These are phyloP conservation scores for Zaprionus vittiger DNA, from an alignment of 1,140 invertebrate species.

Conservation along the genomic window DNA sequence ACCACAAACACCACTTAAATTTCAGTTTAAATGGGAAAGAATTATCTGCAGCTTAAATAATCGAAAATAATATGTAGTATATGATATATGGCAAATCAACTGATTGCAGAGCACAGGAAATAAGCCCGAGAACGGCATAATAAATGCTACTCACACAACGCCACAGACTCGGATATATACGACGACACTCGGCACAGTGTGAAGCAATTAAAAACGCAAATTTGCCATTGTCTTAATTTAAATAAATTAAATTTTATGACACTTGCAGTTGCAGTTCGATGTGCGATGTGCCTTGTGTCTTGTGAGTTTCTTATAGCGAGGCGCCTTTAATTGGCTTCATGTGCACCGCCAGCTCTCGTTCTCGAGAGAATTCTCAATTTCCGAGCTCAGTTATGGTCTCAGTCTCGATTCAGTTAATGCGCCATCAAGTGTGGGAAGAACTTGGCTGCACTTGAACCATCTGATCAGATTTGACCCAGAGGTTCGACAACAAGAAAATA, in stretches of 20 bases:
- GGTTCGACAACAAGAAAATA: constrained; percentile 50
- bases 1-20: background rate
- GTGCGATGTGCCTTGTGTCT: constrained; percentile 12
- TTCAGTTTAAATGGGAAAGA: background rate
- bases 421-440: constrained; percentile 32
- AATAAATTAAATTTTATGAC: constrained; percentile 82
- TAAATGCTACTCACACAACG: background rate
- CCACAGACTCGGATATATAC: background rate
- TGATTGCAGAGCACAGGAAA: constrained; percentile 7
- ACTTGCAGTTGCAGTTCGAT: constrained; percentile 63
- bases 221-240: constrained; percentile 81
- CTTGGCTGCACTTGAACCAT: constrained; percentile 4
- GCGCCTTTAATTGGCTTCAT: constrained; percentile 76
- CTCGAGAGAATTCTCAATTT: background rate
- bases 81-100: background rate
- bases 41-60: background rate
- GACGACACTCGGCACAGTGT: constrained; percentile 16
- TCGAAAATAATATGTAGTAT: background rate
- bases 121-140: background rate
- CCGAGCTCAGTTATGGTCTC: background rate
- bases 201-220: constrained; percentile 80
- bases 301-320: background rate
- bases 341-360: constrained; percentile 56
- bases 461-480: constrained; percentile 19
- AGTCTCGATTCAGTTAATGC: constrained; percentile 20